phyloP scores from a whole-genome alignment of 2,888 invertebrate genomes.

The Myopa tessellatipennis region DNA sequence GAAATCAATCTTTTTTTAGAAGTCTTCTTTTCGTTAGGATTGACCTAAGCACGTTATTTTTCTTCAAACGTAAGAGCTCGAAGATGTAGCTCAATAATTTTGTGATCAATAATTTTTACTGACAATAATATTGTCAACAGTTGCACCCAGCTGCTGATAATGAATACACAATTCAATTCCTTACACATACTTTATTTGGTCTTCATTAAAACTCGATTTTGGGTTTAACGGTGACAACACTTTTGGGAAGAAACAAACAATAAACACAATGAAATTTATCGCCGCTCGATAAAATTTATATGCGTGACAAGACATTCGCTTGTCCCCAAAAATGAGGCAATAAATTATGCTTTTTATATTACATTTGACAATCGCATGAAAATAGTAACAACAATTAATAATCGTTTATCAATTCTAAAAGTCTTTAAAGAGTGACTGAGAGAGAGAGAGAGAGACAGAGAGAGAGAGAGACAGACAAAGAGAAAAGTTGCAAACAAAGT shows the following conservation, averaged over 20 bases:
- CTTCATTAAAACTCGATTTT: slow-evolving; percentile 44
- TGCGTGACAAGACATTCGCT: slow-evolving; percentile 11
- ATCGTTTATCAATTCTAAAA: neutral
- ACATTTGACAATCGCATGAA: slow-evolving; percentile 61
- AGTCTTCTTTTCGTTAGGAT: no score
- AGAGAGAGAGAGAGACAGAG: neutral
- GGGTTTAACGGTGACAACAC: slow-evolving; percentile 30
- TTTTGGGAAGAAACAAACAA: neutral
- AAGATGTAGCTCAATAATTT: neutral
- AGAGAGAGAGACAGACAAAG: neutral
- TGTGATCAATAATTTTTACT: neutral
- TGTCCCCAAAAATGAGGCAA: slow-evolving; percentile 41
- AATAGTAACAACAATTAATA: slow-evolving; percentile 47
- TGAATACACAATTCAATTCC: neutral
- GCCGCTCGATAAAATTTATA: slow-evolving; percentile 28
- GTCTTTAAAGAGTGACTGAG: neutral
- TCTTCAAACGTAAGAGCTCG: no score
- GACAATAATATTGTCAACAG: slow-evolving; percentile 28
- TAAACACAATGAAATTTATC: neutral
- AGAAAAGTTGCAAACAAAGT: slow-evolving; percentile 7
- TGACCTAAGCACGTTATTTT: no score
- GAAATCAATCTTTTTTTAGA: no score
- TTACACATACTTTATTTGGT: slow-evolving; percentile 37
- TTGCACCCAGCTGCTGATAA: neutral
- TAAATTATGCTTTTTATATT: slow-evolving; percentile 58